Percentiles rank a stretch among this genome's conserved stretches.
Evolutionary conservation across 2,797 vertebrate species (phyloP).

Genomic region (Arnoldichthys spilopterus): DNA sequence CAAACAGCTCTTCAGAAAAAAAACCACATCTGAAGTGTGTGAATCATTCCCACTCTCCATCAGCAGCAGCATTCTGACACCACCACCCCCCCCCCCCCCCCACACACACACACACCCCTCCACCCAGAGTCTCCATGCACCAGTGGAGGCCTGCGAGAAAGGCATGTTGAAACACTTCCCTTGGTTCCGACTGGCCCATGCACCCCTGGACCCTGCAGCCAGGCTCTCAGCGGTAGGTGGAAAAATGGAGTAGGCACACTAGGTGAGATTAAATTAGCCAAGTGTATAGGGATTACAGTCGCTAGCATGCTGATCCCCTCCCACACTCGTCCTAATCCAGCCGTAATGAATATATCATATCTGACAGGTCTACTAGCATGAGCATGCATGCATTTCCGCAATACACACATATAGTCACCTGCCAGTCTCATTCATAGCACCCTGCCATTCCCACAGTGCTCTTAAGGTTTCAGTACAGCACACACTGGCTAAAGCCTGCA

Average conservation of each 20-base stretch:
- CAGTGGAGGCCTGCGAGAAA: slow-evolving; percentile 1
- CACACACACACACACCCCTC: too few relatives aligned
- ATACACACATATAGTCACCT: slow-evolving; percentile 5
- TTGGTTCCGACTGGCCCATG: slow-evolving; percentile 43
- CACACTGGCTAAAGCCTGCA: background rate
- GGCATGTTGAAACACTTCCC: slow-evolving; percentile 57
- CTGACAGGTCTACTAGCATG: slow-evolving; percentile 65
- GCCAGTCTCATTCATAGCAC: background rate
- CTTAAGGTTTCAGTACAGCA: background rate
- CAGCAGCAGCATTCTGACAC: slow-evolving; percentile 21
- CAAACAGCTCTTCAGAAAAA: slow-evolving; percentile 29
- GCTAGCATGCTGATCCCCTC: slow-evolving; percentile 76
- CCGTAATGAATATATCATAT: slow-evolving; percentile 78
- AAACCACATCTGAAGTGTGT: slow-evolving; percentile 39
- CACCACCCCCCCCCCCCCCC: too few relatives aligned
- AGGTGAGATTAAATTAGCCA: slow-evolving; percentile 83
- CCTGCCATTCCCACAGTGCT: background rate
- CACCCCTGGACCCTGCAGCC: slow-evolving; percentile 54
- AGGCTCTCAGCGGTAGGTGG: slow-evolving; percentile 52
- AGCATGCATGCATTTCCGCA: slow-evolving; percentile 2
- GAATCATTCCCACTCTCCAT: slow-evolving; percentile 40
- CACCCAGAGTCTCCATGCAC: slow-evolving; percentile 9
- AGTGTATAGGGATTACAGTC: slow-evolving; percentile 80
- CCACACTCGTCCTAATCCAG: slow-evolving; percentile 75
- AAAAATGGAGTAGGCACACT: slow-evolving; percentile 72